Base-by-base conservation (phyloP, 2,113 vertebrate species). In the Atrichornis clamosus region DNA sequence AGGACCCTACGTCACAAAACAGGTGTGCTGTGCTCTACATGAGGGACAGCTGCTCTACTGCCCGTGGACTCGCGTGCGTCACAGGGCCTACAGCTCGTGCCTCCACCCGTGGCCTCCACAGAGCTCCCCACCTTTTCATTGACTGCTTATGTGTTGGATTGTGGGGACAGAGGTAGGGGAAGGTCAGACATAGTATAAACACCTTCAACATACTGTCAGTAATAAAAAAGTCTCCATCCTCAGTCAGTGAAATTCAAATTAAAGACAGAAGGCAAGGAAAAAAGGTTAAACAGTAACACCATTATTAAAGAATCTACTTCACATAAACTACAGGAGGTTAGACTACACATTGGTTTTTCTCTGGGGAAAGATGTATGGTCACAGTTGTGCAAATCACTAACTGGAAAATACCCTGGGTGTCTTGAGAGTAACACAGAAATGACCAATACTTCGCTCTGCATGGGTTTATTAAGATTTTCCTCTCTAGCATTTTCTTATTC, bases 41-140 rank as follows among this genome's bases (percentile, higher is more conserved):
- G 28, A 55, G 15, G 24, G 26, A 49, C 10, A 7, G 32, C 39
- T 41, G 39, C 59, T 22, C 16, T 24, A 33, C n/a, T 11, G 8
- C 35, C 63, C 33, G 56, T 1, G 53, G 52, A 53, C 9, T 41
- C 12, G 26, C 0, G 0, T 7, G 15, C 0, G 0, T 32, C 59
- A 23, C 23, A 49, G 41, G 26, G 65, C 37, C 65, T 33, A 23
- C 10, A 69, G 50, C 27, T 69, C 11, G 0, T 50, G 78, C 22
- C 59, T 80, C 27, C 15, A 53, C 19, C n/a, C 59, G 35, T 2
- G 15, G 55, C 16, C 60, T 55, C 46, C 80, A 65, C 8, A 47
- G 41, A 85, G 46, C 13, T 85, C 20, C 12, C 23, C 37, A 62
- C 8, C 46, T 33, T 67, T 44, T 49, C 11, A 60, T 4, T 37